A percentile compares a stretch with the other conserved stretches of the same genome.
These are phyloP conservation scores for Entomyzon cyanotis DNA, from an alignment of 2,113 vertebrate species.

Conservation along the genomic window DNA sequence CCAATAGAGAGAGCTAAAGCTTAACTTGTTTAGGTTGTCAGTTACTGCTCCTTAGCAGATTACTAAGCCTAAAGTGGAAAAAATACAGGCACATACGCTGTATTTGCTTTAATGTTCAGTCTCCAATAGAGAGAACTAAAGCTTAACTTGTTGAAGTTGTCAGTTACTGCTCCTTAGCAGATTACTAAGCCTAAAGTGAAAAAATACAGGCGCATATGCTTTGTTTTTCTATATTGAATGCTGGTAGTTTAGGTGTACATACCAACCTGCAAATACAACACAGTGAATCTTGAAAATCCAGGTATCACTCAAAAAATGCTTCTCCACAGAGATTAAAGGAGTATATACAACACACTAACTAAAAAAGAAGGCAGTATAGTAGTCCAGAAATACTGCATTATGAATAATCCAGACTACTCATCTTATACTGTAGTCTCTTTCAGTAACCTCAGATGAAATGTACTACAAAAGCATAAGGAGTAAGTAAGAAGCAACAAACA, in stretches of 20 bases:
- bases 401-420: neutral
- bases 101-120: neutral
- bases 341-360: neutral
- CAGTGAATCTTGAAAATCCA: neutral
- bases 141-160: neutral
- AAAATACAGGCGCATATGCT: neutral
- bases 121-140: neutral
- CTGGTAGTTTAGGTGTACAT: neutral
- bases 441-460: neutral
- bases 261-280: neutral
- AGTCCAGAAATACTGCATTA: neutral
- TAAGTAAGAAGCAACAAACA: neutral
- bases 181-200: neutral
- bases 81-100: neutral
- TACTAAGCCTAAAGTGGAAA: neutral
- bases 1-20: neutral
- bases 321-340: neutral
- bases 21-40: neutral
- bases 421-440: neutral
- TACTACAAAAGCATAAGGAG: neutral
- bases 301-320: neutral
- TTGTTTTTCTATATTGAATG: neutral
- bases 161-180: neutral
- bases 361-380: neutral
- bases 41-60: neutral